phyloP scores from a whole-genome alignment of 64 coral and sea anemone genomes.

The Actinia equina region DNA sequence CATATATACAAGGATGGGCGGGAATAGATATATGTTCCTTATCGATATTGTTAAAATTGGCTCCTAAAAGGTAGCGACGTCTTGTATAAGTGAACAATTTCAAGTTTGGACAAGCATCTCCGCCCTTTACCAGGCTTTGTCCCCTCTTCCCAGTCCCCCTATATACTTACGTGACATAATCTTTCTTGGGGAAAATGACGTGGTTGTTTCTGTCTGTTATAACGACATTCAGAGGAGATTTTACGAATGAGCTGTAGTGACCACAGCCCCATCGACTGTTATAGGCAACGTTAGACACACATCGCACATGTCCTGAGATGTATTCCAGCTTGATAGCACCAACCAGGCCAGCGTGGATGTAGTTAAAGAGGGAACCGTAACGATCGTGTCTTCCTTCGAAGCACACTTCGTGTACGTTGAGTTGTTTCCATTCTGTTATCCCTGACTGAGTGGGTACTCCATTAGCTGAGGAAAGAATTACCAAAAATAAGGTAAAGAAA shows the following conservation, averaged over 20 bases:
- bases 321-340: conserved; percentile 82
- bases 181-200: conserved; percentile 56
- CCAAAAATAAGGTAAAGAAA: not conserved
- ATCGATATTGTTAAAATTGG: no score
- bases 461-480: not conserved
- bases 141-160: not conserved
- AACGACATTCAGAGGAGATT: conserved; percentile 65
- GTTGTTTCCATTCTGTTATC: conserved; percentile 34
- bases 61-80: no score
- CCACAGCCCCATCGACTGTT: conserved; percentile 79
- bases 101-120: no score
- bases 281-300: conserved; percentile 38
- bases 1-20: no score
- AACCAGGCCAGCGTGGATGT: conserved; percentile 30
- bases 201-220: conserved; percentile 66
- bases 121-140: no score
- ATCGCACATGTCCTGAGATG: conserved; percentile 56
- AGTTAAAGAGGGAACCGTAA: conserved; percentile 38
- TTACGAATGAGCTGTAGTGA: not conserved
- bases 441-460: not conserved
- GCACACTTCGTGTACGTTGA: conserved; percentile 54
- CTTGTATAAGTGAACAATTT: no score
- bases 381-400: conserved; percentile 48
- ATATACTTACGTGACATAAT: conserved; percentile 37
- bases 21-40: no score